Evolutionary conservation across 2,113 vertebrate species (phyloP), one percentile per base, ranked within the genome.

Genomic region (Saccopteryx leptura): DNA sequence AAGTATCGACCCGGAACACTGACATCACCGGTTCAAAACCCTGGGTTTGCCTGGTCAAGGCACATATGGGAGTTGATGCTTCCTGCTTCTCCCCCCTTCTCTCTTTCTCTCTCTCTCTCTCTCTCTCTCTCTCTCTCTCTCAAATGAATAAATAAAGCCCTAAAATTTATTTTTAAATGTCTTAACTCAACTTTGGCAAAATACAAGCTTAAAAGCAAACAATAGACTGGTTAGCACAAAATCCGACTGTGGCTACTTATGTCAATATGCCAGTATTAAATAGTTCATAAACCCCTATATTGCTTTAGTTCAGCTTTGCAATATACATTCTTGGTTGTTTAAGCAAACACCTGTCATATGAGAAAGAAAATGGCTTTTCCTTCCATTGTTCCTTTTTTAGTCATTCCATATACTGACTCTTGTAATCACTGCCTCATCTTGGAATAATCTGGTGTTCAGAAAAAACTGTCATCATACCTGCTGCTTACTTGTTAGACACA

Each of bases 221-320:
- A 92, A 72, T 56, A 96, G 79, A 87, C 88, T 96, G 33, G 60
- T 96, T 97, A 97, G 79, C 80, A 95, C 88, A 96, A 97, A 95
- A 81, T 54, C 11, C 21, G 26, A 60, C 3, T 74, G 17, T 97
- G n/a, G 50, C 26, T 19, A 21, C 52, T 56, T 78, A 94, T 94
- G 97, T 97, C 96, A 79, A 92, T 97, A 92, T 97, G 91, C 96
- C 95, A 95, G 80, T 98, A 98, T 97, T 98, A 98, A 98, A 98
- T 97, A 97, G 96, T 97, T 93, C 84, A 17, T 97, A 96, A 98
- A 93, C 90, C 96, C 93, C 91, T 94, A 69, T 93, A 93, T 93
- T 54, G 93, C 93, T 97, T 98, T 90, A n/a, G 92, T 98, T 98
- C 98, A 96, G 60, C 95, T 0, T 98, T 97, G 93, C 98, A 92